These are phyloP conservation scores for Phoenicopterus ruber DNA, from an alignment of 2,113 vertebrate species.

Conservation along the genomic window DNA sequence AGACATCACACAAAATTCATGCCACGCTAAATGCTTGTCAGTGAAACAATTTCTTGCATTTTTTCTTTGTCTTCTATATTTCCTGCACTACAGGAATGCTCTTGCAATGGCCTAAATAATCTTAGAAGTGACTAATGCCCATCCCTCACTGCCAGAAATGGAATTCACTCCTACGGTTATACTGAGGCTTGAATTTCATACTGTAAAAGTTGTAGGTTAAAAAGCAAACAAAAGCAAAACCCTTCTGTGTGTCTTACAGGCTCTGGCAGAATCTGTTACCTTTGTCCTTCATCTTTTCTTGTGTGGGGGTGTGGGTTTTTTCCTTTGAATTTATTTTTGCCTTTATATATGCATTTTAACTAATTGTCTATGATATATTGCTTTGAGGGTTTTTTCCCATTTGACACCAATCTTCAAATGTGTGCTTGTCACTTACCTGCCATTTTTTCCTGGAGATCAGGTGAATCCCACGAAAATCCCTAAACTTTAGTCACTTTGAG, in stretches of 20 bases:
- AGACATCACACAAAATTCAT: neutral
- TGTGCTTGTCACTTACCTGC: neutral
- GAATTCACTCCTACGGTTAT: neutral
- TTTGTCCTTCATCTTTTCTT: neutral
- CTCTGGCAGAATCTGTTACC: neutral
- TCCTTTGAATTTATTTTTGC: neutral
- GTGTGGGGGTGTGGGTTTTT: accelerated
- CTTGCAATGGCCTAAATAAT: neutral
- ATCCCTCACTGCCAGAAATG: neutral
- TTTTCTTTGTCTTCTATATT: neutral
- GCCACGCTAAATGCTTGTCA: neutral
- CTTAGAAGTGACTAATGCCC: neutral
- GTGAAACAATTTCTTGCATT: neutral
- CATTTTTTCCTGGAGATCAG: neutral
- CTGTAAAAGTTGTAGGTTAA: neutral
- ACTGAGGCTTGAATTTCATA: neutral
- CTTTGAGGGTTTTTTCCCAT: neutral
- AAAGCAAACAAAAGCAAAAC: neutral
- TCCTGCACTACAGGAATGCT: neutral
- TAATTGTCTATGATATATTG: neutral
- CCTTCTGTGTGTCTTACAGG: neutral
- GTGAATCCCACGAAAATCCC: neutral
- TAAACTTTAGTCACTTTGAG: neutral
- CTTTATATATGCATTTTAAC: neutral
- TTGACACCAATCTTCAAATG: neutral